Base-by-base conservation (phyloP, 2,888 invertebrate genomes). In the Tyria jacobaeae region DNA sequence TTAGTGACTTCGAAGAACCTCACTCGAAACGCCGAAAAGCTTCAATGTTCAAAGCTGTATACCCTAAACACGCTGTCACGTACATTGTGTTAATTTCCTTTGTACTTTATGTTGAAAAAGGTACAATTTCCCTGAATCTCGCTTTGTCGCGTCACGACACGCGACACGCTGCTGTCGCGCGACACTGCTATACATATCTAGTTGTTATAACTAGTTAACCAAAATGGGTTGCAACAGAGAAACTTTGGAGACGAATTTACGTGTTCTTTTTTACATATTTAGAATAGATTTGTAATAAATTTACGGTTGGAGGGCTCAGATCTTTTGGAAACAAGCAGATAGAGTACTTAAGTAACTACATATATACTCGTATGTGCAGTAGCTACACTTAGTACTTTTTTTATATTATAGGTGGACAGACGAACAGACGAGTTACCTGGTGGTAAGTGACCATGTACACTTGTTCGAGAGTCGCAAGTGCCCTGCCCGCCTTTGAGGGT, bases 141-240 rank as follows among this genome's bases (percentile, higher is more conserved):
- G 72, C 51, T 57, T 49, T 55, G 63, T 51, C 54, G 56, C 64
- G 70, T 70, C 72, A 72, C 77, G 79, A 60, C 66, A 62, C 56
- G 56, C 50, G 34, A 56, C 66, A 60, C 62, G 54, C 62, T 57
- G 49, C 50, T 64, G 78, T 75, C 71, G 68, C 71, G 68, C 70
- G 70, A 76, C 73, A 74, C 78, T 68, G 66, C 77, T 77, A 75
- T 79, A n/a, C n/a, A n/a, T n/a, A 80, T 78, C 81, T 79, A 75
- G 75, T 72, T 68, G 73, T 75, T 75, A 75, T 79, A 72, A 79
- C 78, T 77, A 72, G 84, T 82, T 84, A 79, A 76, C 82, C 76
- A 77, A 84, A 84, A 86, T 73, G 57, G 65, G 64, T 75, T 60
- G 54, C 51, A 24, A 69, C 65, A 70, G 27, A 14, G 54, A 67